Percentiles rank a stretch among this genome's conserved stretches.
Evolutionary conservation across 1,140 invertebrate genomes (phyloP).

Genomic region (Drosophila asahinai): DNA sequence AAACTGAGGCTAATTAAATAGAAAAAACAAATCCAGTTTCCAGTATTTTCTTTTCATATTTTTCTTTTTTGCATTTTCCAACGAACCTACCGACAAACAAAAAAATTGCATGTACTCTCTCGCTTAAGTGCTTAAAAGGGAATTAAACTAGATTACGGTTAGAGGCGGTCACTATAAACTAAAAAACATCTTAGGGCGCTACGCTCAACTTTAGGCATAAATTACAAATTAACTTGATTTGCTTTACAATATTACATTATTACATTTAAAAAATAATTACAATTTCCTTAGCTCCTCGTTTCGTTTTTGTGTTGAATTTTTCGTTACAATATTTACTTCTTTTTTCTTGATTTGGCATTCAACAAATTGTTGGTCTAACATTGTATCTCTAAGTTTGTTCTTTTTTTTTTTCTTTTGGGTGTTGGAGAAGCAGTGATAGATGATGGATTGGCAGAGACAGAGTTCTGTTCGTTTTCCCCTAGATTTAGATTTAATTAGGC

Average conservation of each 20-base stretch:
- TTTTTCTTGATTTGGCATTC: constrained; percentile 72
- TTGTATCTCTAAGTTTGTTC: constrained; percentile 76
- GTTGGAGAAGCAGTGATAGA: constrained; percentile 38
- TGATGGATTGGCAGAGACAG: constrained; percentile 32
- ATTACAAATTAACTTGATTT: constrained; percentile 63
- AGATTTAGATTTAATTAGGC: constrained; percentile 63
- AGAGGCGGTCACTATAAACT: constrained; percentile 74
- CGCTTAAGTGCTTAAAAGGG: constrained; percentile 50
- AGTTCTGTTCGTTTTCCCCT: constrained; percentile 14
- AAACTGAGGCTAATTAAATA: constrained; percentile 52
- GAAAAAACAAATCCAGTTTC: constrained; percentile 44
- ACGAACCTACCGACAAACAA: constrained; percentile 68
- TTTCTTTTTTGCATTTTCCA: constrained; percentile 46
- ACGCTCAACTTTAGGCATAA: constrained; percentile 55
- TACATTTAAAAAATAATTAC: constrained; percentile 29
- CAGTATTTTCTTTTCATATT: not conserved
- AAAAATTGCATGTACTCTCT: constrained; percentile 61
- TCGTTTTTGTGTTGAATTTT: constrained; percentile 54
- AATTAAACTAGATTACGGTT: constrained; percentile 80
- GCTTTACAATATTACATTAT: constrained; percentile 59
- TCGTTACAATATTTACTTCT: constrained; percentile 6
- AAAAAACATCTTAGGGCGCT: constrained; percentile 75
- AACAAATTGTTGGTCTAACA: constrained; percentile 73
- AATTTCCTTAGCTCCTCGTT: constrained; percentile 25
- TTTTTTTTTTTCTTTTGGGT: constrained; percentile 30